A percentile compares a stretch with the other conserved stretches of the same genome.
These are phyloP conservation scores for Ophiothrix spiculata DNA, from an alignment of 35 echinoderm and acorn worm genomes.

Conservation along the genomic window DNA sequence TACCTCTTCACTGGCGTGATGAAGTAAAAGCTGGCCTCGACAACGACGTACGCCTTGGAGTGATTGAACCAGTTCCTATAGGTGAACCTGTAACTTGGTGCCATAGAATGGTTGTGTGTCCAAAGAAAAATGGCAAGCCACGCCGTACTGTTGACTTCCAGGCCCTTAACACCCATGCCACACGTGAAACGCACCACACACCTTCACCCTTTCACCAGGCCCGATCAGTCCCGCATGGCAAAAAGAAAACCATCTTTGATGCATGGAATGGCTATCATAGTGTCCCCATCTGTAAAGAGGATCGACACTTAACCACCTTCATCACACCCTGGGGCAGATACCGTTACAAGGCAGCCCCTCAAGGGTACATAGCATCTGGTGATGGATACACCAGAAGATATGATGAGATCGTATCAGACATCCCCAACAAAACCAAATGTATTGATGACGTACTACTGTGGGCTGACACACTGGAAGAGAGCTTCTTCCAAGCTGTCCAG, in stretches of 20 bases:
- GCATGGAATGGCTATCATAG: conserved; percentile 34
- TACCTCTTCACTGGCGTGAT: neutral
- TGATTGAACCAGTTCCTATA: neutral
- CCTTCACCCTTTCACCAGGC: conserved; percentile 27
- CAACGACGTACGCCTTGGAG: neutral
- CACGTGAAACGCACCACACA: conserved; percentile 38
- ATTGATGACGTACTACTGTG: conserved; percentile 30
- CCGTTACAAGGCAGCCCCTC: conserved; percentile 19
- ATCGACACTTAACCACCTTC: conserved; percentile 18
- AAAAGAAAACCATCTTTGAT: conserved; percentile 27
- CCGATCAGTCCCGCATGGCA: conserved; percentile 1
- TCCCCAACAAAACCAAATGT: conserved; percentile 26
- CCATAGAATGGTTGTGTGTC: neutral
- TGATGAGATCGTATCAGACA: neutral
- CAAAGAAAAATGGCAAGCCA: neutral
- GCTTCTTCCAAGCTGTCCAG: conserved; percentile 19
- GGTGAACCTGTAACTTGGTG: neutral
- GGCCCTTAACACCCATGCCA: too few species aligned
- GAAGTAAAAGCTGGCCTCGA: neutral
- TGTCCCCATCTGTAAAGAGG: conserved; percentile 18
- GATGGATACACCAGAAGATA: neutral
- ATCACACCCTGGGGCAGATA: conserved; percentile 39
- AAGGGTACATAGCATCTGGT: conserved; percentile 35
- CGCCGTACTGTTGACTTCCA: conserved; percentile 34
- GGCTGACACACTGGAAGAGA: conserved; percentile 28